phyloP scores from a whole-genome alignment of 2,797 vertebrate genomes.

The Coilia nasus region DNA sequence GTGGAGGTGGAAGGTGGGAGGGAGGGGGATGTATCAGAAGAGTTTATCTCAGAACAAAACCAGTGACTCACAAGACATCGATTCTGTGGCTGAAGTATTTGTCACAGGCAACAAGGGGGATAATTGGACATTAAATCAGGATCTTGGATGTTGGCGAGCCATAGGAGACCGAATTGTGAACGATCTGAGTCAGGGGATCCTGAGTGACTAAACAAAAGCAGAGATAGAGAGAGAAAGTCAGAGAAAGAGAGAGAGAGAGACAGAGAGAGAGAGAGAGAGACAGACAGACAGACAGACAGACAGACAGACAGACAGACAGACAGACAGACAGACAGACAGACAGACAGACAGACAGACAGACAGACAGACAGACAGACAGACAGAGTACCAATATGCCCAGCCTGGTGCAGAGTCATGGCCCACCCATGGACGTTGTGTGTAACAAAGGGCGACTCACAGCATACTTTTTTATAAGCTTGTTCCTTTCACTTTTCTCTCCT shows the following conservation, averaged over 20 bases:
- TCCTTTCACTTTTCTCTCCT: not conserved
- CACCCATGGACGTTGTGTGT: not conserved
- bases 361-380: not conserved
- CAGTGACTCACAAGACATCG: conserved; percentile 36
- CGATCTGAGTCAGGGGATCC: not conserved
- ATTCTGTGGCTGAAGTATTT: conserved; percentile 41
- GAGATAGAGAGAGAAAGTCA: conserved; percentile 27
- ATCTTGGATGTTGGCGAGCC: conserved; percentile 7
- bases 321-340: not conserved
- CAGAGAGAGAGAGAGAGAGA: conserved; percentile 29
- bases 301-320: not conserved
- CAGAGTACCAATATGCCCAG: too few relatives aligned
- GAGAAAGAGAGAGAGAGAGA: conserved; percentile 13
- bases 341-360: too few relatives aligned
- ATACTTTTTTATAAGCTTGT: conserved; percentile 6
- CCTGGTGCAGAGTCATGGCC: not conserved
- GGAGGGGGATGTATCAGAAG: conserved; percentile 45
- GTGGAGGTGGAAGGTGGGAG: conserved; percentile 28
- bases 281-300: not conserved
- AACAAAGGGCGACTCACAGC: not conserved
- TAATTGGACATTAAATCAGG: conserved; percentile 46
- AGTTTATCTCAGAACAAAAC: conserved; percentile 46
- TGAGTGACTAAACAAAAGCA: not conserved
- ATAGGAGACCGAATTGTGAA: conserved; percentile 36
- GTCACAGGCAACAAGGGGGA: conserved; percentile 45